Base-by-base conservation (phyloP, 2,113 vertebrate genomes). In the Prolemur simus region DNA sequence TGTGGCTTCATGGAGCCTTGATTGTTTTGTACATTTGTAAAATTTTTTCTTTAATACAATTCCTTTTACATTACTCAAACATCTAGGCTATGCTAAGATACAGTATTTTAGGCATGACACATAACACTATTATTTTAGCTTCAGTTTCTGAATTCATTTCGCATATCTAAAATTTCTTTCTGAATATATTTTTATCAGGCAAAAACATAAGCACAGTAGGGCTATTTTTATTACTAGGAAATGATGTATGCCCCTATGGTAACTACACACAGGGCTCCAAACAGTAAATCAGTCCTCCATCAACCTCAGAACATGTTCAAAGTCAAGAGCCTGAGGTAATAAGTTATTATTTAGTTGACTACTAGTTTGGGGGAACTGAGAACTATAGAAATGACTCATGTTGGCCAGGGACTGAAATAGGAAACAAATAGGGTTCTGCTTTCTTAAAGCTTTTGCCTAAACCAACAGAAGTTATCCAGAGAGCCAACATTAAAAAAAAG, bases 151-250 rank as follows among this genome's bases (percentile, higher is more conserved):
- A 98, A 97, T 98, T 97, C 93, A 69, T 97, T 98, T 74, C 52
- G 97, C 83, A 96, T 96, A 94, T 82, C 94, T 93, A 78, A 45
- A 83, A 68, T 97, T 96, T 83, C 95, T 94, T 96, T 96, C 97
- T 97, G 94, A 97, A 94, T 97, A 73, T 97, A 95, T 98, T 98
- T 98, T 98, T 98, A 97, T 98, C 98, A 97, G 87, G 96, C 91
- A 87, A 93, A 96, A 96, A 90, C 76, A 93, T 97, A 98, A 97
- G 97, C 98, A 98, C 96, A 97, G 96, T 95, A 98, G 94, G 96
- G 87, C 96, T 98, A 95, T 98, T 98, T 98, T 98, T 97, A 98
- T 97, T 98, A 96, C 95, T 97, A 94, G 84, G 84, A 98, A 98
- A 98, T 98, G 95, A 97, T 97, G 89, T 91, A 94, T 74, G 32